Percentiles rank a stretch among this genome's conserved stretches.
phyloP scores from a whole-genome alignment of 1,140 invertebrate genomes.

The Glossosoma conforme region DNA sequence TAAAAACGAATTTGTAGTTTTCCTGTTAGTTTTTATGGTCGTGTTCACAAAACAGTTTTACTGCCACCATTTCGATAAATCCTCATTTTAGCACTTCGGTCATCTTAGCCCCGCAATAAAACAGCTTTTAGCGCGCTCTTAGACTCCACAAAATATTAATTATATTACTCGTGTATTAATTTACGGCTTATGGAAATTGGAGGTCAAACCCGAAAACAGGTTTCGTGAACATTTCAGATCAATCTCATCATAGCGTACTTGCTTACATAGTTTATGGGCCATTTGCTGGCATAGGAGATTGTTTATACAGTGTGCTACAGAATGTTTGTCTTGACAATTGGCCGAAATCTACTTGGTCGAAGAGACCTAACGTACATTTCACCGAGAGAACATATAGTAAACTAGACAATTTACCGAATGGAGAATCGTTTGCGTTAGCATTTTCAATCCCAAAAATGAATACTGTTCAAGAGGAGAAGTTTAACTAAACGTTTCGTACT shows the following conservation, averaged over 20 bases:
- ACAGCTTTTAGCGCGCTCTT: neutral
- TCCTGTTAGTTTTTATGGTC: neutral
- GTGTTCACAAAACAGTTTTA: neutral
- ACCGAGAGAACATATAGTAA: no score
- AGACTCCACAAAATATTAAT: neutral
- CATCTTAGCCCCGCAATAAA: no score
- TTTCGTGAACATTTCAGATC: neutral
- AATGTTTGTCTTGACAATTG: neutral
- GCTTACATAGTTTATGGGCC: conserved; percentile 2
- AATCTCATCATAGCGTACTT: neutral
- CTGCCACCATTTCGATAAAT: no score
- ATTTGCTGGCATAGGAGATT: no score
- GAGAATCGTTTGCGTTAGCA: no score
- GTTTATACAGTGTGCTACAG: neutral
- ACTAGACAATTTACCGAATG: no score
- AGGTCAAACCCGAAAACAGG: neutral
- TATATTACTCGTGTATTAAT: neutral
- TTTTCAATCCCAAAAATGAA: no score
- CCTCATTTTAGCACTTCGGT: no score
- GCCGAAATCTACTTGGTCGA: neutral
- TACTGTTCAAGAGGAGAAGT: no score
- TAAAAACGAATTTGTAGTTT: no score
- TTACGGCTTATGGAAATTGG: neutral
- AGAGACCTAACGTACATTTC: neutral
- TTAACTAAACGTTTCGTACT: no score